Conservation (phyloP, 2,797 vertebrate species). For the Gastrophryne carolinensis region DNA sequence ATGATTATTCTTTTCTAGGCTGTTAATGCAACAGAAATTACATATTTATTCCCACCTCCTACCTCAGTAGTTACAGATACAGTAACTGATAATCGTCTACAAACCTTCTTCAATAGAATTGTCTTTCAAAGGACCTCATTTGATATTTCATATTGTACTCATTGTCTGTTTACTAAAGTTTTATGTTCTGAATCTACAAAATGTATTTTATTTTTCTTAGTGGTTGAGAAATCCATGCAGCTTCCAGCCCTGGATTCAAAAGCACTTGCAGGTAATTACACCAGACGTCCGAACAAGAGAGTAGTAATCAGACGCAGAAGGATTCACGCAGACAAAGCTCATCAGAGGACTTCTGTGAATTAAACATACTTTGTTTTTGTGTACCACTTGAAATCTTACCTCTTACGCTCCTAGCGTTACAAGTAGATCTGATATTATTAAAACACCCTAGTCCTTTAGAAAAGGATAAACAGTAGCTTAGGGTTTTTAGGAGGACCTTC, state of each 20-base stretch:
- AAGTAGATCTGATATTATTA: neutral
- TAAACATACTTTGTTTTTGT: conserved; percentile 16
- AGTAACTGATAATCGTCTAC: too few relatives aligned
- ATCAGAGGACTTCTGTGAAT: conserved; percentile 41
- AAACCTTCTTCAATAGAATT: neutral
- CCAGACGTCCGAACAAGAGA: conserved; percentile 16
- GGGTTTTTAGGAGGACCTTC: too few relatives aligned
- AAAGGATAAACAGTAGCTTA: too few relatives aligned
- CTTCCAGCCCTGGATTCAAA: conserved; percentile 57
- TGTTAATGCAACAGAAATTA: neutral
- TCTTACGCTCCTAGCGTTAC: neutral
- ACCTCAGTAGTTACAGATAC: too few relatives aligned
- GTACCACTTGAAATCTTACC: neutral
- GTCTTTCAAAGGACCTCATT: neutral
- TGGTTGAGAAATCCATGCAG: conserved; percentile 56
- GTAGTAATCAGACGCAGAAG: conserved; percentile 9
- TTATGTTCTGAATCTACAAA: neutral
- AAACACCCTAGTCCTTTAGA: neutral
- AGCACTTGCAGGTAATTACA: conserved; percentile 54
- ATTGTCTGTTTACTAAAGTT: neutral
- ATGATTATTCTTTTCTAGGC: neutral
- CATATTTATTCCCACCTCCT: too few relatives aligned
- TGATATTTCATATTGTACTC: neutral
- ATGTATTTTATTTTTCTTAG: conserved; percentile 56
- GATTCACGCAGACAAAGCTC: conserved; percentile 23